A percentile compares a stretch with the other conserved stretches of the same genome.
These are phyloP conservation scores for Pristionchus fissidentatus DNA, from an alignment of 2,888 invertebrate genomes.

Conservation along the genomic window DNA sequence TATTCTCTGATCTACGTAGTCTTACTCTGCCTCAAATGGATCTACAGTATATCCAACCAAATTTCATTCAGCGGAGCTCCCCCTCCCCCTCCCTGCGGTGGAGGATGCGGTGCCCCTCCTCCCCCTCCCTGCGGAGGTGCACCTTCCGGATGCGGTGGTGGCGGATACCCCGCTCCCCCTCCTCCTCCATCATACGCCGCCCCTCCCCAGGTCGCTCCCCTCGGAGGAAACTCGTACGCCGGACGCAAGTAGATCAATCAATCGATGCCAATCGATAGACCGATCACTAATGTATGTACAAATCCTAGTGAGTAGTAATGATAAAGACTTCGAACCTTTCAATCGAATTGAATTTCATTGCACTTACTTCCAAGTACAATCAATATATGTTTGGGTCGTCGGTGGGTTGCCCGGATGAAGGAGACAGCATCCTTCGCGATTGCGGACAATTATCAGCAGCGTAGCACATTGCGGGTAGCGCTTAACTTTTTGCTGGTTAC, in stretches of 20 bases:
- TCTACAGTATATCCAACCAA: not conserved
- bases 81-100: conserved; percentile 39
- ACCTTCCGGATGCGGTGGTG: conserved; percentile 46
- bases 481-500: too few relatives aligned
- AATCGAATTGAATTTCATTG: too few relatives aligned
- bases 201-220: conserved; percentile 43
- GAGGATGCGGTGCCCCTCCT: conserved; percentile 24
- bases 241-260: conserved; percentile 43
- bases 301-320: not conserved
- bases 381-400: too few relatives aligned
- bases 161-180: conserved; percentile 36
- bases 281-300: conserved; percentile 28
- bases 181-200: conserved; percentile 39
- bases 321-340: too few relatives aligned
- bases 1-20: too few relatives aligned
- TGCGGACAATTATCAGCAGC: too few relatives aligned
- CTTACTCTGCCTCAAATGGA: not conserved
- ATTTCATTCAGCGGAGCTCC: conserved; percentile 15
- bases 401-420: too few relatives aligned
- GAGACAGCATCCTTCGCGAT: too few relatives aligned
- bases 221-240: conserved; percentile 43
- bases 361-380: too few relatives aligned
- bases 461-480: too few relatives aligned
- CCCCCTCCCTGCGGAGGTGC: conserved; percentile 43
- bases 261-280: not conserved